phyloP scores from a whole-genome alignment of 2,797 vertebrate species.

The Alauda arvensis region DNA sequence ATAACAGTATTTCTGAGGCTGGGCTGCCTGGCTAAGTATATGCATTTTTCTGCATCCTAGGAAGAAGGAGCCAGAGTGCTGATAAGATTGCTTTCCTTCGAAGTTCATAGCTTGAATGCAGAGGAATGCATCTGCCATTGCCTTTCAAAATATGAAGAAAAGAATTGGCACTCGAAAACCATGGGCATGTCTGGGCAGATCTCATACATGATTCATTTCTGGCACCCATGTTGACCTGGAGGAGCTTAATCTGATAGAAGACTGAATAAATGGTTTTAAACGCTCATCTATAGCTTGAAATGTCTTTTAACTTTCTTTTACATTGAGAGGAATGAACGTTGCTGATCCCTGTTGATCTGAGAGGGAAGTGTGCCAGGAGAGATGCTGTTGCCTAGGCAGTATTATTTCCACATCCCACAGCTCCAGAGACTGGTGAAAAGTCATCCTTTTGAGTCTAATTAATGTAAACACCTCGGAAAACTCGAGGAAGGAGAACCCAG shows the following conservation, averaged over 20 bases:
- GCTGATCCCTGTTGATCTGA: not conserved
- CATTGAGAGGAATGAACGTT: not conserved
- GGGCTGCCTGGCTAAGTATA: not conserved
- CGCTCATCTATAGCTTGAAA: not conserved
- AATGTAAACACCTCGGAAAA: not conserved
- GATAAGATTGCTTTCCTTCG: not conserved
- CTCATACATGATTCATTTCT: not conserved
- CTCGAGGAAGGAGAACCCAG: not conserved
- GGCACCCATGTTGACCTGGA: not conserved
- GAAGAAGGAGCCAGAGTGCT: not conserved
- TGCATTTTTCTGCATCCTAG: not conserved
- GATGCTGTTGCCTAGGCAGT: not conserved
- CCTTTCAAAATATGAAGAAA: not conserved
- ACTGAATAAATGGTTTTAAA: not conserved
- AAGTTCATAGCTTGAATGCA: not conserved
- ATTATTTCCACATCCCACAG: not conserved
- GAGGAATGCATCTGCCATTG: not conserved
- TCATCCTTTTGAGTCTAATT: not conserved
- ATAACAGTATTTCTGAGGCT: not conserved
- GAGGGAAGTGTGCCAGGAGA: rapidly evolving
- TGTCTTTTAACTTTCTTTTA: not conserved
- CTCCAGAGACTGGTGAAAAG: not conserved
- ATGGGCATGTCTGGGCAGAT: not conserved
- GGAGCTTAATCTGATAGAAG: not conserved
- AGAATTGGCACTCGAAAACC: not conserved